Evolutionary conservation across 2,797 vertebrate species (phyloP).

Genomic region (Trachurus trachurus): DNA sequence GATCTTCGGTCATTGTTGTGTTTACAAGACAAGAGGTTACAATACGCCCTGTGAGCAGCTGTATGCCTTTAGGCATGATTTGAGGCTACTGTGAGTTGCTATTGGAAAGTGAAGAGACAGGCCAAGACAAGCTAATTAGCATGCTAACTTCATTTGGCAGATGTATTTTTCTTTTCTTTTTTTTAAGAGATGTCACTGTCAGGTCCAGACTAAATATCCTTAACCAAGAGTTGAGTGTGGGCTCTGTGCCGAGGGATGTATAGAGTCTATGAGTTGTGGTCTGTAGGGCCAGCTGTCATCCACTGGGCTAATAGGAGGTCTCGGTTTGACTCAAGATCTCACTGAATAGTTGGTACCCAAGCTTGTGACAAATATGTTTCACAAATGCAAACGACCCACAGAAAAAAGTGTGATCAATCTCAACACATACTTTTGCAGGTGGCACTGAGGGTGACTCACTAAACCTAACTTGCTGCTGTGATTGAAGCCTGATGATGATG

Average conservation of each 20-base stretch:
- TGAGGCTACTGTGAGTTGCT: too few species aligned
- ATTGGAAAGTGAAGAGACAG: too few species aligned
- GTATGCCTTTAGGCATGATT: too few species aligned
- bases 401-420: conserved; percentile 1
- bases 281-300: conserved; percentile 25
- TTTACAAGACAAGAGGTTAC: too few species aligned
- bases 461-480: not conserved
- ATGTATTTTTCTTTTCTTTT: not conserved
- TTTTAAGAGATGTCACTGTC: not conserved
- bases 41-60: too few species aligned
- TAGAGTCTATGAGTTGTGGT: conserved; percentile 1
- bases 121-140: too few species aligned
- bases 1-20: too few species aligned
- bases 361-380: not conserved
- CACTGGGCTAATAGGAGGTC: conserved; percentile 3
- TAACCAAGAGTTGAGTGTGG: not conserved
- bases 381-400: not conserved
- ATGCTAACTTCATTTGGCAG: not conserved
- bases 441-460: not conserved
- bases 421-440: conserved; percentile 2
- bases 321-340: conserved; percentile 19
- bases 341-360: conserved; percentile 30
- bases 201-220: not conserved
- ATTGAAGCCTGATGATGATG: conserved; percentile 1
- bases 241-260: not conserved